Evolutionary conservation across 2,113 vertebrate species (phyloP).

Genomic region (Tragelaphus buxtoni): DNA sequence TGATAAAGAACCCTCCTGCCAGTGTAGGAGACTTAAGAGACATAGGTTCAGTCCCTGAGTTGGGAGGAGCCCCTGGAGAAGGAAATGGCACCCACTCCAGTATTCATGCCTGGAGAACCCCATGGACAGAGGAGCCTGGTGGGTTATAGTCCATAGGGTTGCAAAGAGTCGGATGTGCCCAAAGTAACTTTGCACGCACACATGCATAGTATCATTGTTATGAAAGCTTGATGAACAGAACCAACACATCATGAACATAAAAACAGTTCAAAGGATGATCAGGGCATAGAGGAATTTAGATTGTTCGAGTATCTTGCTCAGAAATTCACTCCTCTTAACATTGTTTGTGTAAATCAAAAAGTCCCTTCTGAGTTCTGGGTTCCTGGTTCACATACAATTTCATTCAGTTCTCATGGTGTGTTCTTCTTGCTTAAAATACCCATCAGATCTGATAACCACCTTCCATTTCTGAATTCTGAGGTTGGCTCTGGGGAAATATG

Average conservation of each 20-base stretch:
- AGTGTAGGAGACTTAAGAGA: background rate
- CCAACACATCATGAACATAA: background rate
- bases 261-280: background rate
- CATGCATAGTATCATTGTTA: background rate
- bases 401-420: background rate
- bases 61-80: background rate
- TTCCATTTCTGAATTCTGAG: constrained; percentile 3
- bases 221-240: background rate
- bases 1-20: background rate
- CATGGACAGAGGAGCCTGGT: background rate
- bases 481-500: background rate
- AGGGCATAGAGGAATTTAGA: background rate
- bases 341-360: background rate
- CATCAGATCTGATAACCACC: background rate
- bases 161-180: background rate
- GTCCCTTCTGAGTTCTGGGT: background rate
- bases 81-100: background rate
- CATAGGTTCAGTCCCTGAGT: background rate
- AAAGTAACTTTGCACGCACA: rapidly evolving
- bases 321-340: background rate
- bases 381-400: background rate
- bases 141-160: background rate
- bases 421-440: background rate
- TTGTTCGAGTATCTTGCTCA: background rate
- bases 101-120: background rate